Evolutionary conservation across 2,797 vertebrate genomes (phyloP).

Genomic region (Labroides dimidiatus): DNA sequence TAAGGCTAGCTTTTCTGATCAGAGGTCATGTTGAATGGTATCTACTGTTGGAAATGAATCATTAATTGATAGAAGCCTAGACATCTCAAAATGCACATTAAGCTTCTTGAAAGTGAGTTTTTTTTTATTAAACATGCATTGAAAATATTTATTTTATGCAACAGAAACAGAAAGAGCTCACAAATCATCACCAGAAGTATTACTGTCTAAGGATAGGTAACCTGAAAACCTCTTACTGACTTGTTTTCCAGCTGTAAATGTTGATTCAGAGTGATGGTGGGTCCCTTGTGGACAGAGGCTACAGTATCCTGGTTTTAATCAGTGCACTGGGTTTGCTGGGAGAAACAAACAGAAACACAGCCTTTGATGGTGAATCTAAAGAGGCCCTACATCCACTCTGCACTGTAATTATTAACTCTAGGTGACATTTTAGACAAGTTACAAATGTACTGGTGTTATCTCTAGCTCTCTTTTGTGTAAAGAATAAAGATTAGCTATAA

Average conservation of each 20-base stretch:
- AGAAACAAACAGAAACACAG: slow-evolving; percentile 26
- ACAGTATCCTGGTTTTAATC: slow-evolving; percentile 13
- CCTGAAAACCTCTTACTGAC: background rate
- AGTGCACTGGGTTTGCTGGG: slow-evolving; percentile 6
- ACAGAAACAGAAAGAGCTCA: background rate
- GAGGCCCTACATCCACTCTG: slow-evolving; percentile 44
- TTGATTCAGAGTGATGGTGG: slow-evolving; percentile 5
- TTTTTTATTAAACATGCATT: background rate
- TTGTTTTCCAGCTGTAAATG: background rate
- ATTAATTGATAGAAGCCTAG: no score
- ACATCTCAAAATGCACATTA: background rate
- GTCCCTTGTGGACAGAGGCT: slow-evolving; percentile 44
- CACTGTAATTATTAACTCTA: slow-evolving; percentile 43
- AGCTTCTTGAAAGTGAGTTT: background rate
- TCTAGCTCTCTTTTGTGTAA: slow-evolving; percentile 52
- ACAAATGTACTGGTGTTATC: slow-evolving; percentile 29
- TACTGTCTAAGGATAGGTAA: background rate
- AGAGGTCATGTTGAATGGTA: no score
- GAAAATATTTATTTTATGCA: background rate
- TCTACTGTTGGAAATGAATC: no score
- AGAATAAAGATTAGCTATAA: slow-evolving; percentile 46
- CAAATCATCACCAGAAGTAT: background rate
- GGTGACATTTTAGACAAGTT: slow-evolving; percentile 29
- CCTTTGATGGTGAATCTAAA: slow-evolving; percentile 40
- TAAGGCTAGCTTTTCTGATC: no score